These are phyloP conservation scores for Drosophila lutescens DNA, from an alignment of 2,888 invertebrate genomes.

Conservation along the genomic window DNA sequence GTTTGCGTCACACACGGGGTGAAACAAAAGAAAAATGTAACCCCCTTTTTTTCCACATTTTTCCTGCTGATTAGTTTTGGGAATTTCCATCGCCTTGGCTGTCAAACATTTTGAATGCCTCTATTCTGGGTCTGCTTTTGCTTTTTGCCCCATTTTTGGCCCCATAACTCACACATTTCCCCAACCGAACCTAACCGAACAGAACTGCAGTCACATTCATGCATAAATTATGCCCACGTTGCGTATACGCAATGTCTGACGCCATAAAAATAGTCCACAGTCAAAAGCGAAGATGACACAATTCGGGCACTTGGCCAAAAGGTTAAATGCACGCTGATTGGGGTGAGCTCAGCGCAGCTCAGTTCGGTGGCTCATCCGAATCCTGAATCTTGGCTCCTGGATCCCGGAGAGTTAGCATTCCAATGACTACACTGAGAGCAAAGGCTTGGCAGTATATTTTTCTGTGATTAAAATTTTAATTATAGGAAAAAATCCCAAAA, in stretches of 20 bases:
- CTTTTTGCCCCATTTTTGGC: not conserved
- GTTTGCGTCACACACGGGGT: not conserved
- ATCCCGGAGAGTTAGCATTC: not conserved
- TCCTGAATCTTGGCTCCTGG: too few species aligned
- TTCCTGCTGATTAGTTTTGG: constrained; percentile 71
- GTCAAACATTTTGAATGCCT: constrained; percentile 40
- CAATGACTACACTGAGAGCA: not conserved
- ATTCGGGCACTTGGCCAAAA: constrained; percentile 51
- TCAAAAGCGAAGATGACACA: constrained; percentile 29
- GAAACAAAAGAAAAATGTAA: not conserved
- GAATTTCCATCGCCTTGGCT: constrained; percentile 62
- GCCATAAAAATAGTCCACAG: constrained; percentile 1
- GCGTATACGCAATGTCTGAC: constrained; percentile 42
- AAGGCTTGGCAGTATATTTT: too few species aligned
- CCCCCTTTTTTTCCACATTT: constrained; percentile 35
- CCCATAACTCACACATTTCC: constrained; percentile 32
- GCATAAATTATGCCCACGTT: constrained; percentile 38
- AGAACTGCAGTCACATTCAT: constrained; percentile 33
- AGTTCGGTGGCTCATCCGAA: constrained; percentile 5
- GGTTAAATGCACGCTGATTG: constrained; percentile 57
- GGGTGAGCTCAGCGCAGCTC: constrained; percentile 18
- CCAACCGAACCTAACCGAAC: not conserved
- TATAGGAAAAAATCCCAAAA: too few species aligned
- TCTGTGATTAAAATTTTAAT: too few species aligned
- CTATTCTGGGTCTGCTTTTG: constrained; percentile 24